phyloP scores from a whole-genome alignment of 1,140 invertebrate species.

The Diachasmimorpha longicaudata region DNA sequence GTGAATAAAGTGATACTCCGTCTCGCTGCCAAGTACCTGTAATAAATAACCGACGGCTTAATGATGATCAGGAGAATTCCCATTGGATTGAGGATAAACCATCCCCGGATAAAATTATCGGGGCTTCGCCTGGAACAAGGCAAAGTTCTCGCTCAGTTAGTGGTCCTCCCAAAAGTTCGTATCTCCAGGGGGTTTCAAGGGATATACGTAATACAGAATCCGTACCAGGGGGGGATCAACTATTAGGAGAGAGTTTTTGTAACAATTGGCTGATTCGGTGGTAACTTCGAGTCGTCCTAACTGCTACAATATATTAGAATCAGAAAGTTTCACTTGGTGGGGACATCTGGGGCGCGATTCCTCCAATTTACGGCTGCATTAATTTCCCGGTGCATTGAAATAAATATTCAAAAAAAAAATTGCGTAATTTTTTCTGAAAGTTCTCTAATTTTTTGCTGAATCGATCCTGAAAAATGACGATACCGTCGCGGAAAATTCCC shows the following conservation, averaged over 20 bases:
- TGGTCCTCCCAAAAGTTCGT: neutral
- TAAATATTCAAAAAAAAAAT: no score
- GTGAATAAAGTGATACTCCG: constrained; percentile 93
- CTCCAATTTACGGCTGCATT: no score
- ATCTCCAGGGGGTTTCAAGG: neutral
- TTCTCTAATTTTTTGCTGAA: no score
- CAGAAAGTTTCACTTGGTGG: neutral
- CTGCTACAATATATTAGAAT: neutral
- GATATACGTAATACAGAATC: neutral
- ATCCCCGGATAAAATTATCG: no score
- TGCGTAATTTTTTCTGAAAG: no score
- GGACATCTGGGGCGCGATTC: no score
- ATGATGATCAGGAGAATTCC: no score
- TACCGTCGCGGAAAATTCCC: no score
- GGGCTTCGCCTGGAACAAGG: neutral
- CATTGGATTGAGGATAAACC: no score
- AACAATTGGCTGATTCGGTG: neutral
- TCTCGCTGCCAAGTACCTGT: constrained; percentile 82
- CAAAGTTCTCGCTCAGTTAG: neutral
- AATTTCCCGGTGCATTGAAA: no score
- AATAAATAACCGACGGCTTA: constrained; percentile 44
- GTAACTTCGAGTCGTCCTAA: neutral
- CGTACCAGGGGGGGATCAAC: neutral
- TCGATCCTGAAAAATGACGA: no score
- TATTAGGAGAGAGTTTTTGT: neutral